Percentiles rank a stretch among this genome's conserved stretches.
Conservation (phyloP, 2,888 invertebrate species). For the Mesopsocus fuscifrons region DNA sequence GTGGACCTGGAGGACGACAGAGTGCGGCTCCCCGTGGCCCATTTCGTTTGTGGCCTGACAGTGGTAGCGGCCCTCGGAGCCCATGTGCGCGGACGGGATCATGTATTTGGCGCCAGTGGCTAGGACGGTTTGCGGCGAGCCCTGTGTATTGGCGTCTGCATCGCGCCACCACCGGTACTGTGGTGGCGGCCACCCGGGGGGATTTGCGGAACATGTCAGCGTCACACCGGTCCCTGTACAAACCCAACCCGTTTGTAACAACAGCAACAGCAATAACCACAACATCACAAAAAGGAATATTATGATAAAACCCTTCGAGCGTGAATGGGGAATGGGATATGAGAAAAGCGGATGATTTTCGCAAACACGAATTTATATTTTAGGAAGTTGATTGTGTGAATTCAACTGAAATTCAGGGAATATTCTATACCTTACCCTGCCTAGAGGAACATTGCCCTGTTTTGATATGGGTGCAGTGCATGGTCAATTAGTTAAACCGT, state of each 20-base stretch:
- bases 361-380: too few relatives aligned
- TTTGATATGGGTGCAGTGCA: too few relatives aligned
- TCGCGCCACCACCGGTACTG: constrained; percentile 80
- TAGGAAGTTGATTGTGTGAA: too few relatives aligned
- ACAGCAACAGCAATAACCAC: background rate
- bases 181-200: constrained; percentile 85
- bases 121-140: constrained; percentile 33
- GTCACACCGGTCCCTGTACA: constrained; percentile 40
- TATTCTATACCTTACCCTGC: too few relatives aligned
- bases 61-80: constrained; percentile 73
- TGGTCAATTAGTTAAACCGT: too few relatives aligned
- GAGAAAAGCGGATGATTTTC: background rate
- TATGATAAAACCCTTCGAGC: background rate
- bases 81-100: constrained; percentile 65
- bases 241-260: background rate
- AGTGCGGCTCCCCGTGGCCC: constrained; percentile 68
- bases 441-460: too few relatives aligned
- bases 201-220: constrained; percentile 66
- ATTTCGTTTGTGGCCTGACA: constrained; percentile 81
- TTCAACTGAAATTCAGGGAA: too few relatives aligned
- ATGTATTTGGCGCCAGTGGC: constrained; percentile 68
- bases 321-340: background rate
- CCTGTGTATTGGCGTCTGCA: constrained; percentile 28
- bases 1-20: constrained; percentile 67
- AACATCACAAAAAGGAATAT: background rate